These are phyloP conservation scores for Scomber scombrus DNA, from an alignment of 2,113 vertebrate genomes.

Conservation along the genomic window DNA sequence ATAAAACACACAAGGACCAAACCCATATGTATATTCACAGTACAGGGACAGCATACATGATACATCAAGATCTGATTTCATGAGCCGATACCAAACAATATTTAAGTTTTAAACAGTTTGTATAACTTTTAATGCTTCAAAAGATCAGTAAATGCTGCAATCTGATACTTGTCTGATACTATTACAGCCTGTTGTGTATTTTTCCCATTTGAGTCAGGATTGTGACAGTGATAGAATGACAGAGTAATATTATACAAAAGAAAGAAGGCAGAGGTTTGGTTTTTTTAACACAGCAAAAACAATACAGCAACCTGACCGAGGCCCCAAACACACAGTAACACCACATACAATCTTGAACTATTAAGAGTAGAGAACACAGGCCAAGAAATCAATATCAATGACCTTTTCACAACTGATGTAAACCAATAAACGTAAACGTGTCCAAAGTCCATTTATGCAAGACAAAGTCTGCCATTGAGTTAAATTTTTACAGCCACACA, in stretches of 20 bases:
- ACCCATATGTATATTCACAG: not conserved
- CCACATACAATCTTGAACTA: not conserved
- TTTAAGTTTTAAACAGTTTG: not conserved
- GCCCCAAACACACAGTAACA: not conserved
- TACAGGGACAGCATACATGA: not conserved
- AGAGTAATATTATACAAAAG: not conserved
- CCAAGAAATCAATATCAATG: not conserved
- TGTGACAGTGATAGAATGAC: not conserved
- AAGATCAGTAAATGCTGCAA: not conserved
- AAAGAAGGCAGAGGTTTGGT: not conserved
- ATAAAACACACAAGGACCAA: not conserved
- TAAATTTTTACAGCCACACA: not conserved
- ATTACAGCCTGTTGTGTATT: too few species aligned
- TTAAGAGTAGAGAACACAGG: not conserved
- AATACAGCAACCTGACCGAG: not conserved
- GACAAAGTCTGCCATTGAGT: not conserved
- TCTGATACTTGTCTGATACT: too few species aligned
- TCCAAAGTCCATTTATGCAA: slow-evolving; percentile 5
- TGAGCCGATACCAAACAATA: not conserved
- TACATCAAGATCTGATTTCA: not conserved
- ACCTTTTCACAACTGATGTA: not conserved
- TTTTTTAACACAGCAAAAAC: not conserved
- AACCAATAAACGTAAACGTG: not conserved
- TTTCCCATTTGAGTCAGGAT: not conserved
- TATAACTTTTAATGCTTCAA: not conserved